Base-by-base conservation (phyloP, 2,113 vertebrate species). In the Zosterops pallidus region DNA sequence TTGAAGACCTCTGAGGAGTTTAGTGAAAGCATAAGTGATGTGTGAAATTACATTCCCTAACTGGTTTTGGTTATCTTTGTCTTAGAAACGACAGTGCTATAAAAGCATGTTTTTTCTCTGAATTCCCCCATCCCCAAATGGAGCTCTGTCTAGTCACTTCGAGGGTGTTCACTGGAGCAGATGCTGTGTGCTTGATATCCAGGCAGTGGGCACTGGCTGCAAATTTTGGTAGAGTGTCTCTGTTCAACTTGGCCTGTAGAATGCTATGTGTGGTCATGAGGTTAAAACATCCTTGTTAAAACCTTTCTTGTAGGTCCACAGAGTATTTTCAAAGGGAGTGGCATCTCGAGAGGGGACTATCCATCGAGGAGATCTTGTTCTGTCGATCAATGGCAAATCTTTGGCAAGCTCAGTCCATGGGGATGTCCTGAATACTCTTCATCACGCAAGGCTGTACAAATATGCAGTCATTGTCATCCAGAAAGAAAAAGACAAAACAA, bases 291-390 rank as follows among this genome's bases (percentile, higher is more conserved):
- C 28, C 9, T 18, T 31, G 31, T 85, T 71, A 64, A 81, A 81
- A 65, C 72, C 28, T 75, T 91, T 80, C 37, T 80, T 75, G 8
- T 92, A 99, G 99, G 98, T 99, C 56, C 99, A 99, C 96, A 98
- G 99, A 76, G 98, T 99, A 62, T 99, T 99, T 97, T 97, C 97
- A 81, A 99, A 98, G 96, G 99, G 99, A 57, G 98, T 97, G 18
- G 98, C 99, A 37, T 98, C 98, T 86, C 97, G 98, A 69, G 99
- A 99, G 97, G 98, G 99, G 46, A 99, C 98, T 42, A 97, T 99
- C 91, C 98, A 97, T 95, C 98, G 96, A 65, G 99, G 99, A 50
- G 99, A 99, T 95, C 65, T 96, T 86, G 96, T 99, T 88, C 76
- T 99, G 53, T 99, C 98, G 7, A 97, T 99, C 95, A 99, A 99